Base-by-base conservation (phyloP, 2,888 invertebrate species). In the Noctua janthe region DNA sequence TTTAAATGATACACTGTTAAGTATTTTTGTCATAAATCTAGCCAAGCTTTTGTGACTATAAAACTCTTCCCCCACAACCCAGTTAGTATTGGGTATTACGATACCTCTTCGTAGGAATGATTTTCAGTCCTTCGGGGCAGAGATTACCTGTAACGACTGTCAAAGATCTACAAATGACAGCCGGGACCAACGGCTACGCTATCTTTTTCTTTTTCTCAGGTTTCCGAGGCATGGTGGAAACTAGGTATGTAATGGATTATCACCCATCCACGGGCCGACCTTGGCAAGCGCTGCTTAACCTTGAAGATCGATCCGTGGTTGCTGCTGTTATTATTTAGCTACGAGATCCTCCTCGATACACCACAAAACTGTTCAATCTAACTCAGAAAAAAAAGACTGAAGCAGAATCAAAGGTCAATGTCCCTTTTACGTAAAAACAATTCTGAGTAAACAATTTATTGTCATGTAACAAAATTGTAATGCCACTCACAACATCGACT, bases 1-100 rank as follows among this genome's bases (percentile, higher is more conserved):
- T 54, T 76, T 82, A 71, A 82, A 83, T 76, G 71, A 13, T 17
- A n/a, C 54, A 66, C 13, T 35, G 39, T 2, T 29, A 29, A 72
- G 35, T 15, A 70, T 1, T 74, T 39, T 74, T 71, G 4, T n/a
- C 17, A 23, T 2, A 29, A 8, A 17, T 62, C 29, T 29, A 43
- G 6, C 15, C 15, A 0, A 20, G 4, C 0, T 70, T 29, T 75
- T 20, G 17, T 76, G 6, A 59, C 15, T 76, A 43, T 17, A 3
- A 17, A 39, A 51, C 6, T 23, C 49, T 35, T 56, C 1, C 10
- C 20, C 2, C 35, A 10, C 20, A 64, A 17, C 35, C 35, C 64
- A 35, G 17, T 64, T 64, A 29, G 29, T 62, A 62, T 6, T 29
- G 2, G 15, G 6, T 20, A 64, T 35, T 10, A 10, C 1, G 29